Percentiles rank a stretch among this genome's conserved stretches.
Evolutionary conservation across 2,113 vertebrate species (phyloP).

Genomic region (Hyaena hyaena): DNA sequence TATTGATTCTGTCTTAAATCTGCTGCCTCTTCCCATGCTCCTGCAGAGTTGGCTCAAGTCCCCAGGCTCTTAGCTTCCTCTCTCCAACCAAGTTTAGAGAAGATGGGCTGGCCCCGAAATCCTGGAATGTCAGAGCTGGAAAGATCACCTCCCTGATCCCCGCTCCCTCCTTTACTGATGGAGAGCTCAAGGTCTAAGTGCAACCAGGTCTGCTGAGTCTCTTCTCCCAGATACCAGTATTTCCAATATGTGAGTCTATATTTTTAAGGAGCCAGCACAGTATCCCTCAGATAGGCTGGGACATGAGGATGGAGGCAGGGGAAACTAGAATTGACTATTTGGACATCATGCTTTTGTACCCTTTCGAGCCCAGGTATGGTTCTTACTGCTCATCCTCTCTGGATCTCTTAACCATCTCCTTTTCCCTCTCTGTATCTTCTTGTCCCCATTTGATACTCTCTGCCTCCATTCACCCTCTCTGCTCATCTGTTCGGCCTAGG

Average conservation of each 20-base stretch:
- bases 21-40: not conserved
- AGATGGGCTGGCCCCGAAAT: not conserved
- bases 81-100: not conserved
- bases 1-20: constrained; percentile 29
- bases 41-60: not conserved
- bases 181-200: not conserved
- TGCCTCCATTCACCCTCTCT: not conserved
- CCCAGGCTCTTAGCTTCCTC: not conserved
- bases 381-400: not conserved
- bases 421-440: not conserved
- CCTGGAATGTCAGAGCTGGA: not conserved
- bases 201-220: not conserved
- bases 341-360: too few relatives aligned
- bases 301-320: not conserved
- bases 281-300: not conserved
- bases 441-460: not conserved
- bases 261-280: not conserved
- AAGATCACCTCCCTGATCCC: not conserved
- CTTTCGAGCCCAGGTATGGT: not conserved
- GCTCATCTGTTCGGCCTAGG: not conserved
- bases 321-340: not conserved
- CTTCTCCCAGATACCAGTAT: not conserved
- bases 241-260: not conserved
- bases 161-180: not conserved
- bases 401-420: not conserved